Conservation (phyloP, 2,113 vertebrate genomes). For the Chinchilla lanigera region DNA sequence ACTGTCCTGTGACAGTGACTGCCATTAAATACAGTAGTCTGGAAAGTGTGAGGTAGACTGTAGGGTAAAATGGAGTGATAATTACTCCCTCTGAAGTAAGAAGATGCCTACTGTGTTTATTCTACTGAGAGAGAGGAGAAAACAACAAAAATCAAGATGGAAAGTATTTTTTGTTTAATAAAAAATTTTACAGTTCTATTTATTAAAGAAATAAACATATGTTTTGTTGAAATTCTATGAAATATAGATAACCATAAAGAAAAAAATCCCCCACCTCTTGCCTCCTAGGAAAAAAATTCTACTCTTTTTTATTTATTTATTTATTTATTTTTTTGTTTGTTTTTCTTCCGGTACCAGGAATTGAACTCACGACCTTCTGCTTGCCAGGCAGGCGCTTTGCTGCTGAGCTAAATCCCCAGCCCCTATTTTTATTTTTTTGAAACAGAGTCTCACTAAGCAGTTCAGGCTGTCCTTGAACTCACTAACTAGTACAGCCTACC, state of each 20-base stretch:
- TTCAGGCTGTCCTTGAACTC: background rate
- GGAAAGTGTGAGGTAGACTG: background rate
- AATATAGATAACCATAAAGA: background rate
- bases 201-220: background rate
- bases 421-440: background rate
- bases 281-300: background rate
- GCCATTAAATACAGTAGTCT: background rate
- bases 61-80: background rate
- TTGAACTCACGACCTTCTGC: no score
- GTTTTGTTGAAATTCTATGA: slow-evolving; percentile 5
- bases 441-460: background rate
- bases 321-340: no score
- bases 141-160: background rate
- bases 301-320: background rate
- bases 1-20: background rate
- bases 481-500: background rate
- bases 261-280: background rate
- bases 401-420: no score
- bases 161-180: background rate
- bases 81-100: background rate
- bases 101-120: background rate
- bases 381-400: no score
- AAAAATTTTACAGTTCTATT: background rate
- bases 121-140: background rate
- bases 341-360: no score